These are phyloP conservation scores for Platycheirus albimanus DNA, from an alignment of 2,888 invertebrate species.

Conservation along the genomic window DNA sequence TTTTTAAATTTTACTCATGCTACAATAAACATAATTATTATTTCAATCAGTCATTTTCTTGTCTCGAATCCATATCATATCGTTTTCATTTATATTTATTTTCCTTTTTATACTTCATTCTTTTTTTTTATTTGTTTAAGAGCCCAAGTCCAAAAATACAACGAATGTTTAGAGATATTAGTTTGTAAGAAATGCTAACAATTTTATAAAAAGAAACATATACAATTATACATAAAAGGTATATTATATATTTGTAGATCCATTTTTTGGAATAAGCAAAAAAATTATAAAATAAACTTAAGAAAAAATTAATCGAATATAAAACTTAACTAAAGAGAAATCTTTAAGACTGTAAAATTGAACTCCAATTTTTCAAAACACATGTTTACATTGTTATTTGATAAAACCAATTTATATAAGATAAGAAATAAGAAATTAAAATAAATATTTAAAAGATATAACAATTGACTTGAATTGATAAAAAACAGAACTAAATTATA, in stretches of 20 bases:
- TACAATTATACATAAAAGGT: background rate
- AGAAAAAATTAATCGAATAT: slow-evolving; percentile 27
- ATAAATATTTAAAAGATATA: slow-evolving; percentile 7
- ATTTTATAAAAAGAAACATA: slow-evolving; percentile 8
- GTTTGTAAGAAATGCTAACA: slow-evolving; percentile 36
- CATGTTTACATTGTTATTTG: slow-evolving; percentile 54
- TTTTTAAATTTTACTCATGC: background rate
- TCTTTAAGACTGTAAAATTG: slow-evolving; percentile 55
- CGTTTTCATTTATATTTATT: slow-evolving; percentile 58
- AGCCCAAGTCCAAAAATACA: slow-evolving; percentile 62
- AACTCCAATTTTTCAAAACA: slow-evolving; percentile 58
- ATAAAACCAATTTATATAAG: slow-evolving; percentile 32
- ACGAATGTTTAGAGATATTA: slow-evolving; percentile 54
- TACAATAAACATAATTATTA: slow-evolving; percentile 12
- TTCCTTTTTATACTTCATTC: slow-evolving; percentile 27
- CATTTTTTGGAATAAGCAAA: slow-evolving; percentile 3
- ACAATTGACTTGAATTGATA: slow-evolving; percentile 40
- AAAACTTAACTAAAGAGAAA: slow-evolving; percentile 27
- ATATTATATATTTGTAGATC: slow-evolving; percentile 16
- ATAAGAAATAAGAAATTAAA: background rate
- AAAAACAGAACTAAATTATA: too few relatives aligned
- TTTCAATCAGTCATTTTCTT: slow-evolving; percentile 16
- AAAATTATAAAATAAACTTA: background rate
- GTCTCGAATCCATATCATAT: slow-evolving; percentile 34
- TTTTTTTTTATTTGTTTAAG: slow-evolving; percentile 18